Base-by-base conservation (phyloP, 2,797 vertebrate species). In the Mormyrus hasselquistii region DNA sequence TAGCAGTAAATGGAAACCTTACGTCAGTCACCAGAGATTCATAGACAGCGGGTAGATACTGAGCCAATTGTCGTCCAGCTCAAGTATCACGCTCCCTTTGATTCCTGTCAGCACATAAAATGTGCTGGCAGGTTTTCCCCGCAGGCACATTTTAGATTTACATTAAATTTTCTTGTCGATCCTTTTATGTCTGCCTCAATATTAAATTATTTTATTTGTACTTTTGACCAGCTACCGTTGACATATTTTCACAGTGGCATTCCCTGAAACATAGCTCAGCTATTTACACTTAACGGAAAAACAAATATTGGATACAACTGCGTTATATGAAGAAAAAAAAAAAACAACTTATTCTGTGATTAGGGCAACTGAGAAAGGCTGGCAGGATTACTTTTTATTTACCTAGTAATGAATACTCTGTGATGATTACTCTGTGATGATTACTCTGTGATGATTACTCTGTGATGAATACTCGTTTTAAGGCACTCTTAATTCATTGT, bases 21-120 rank as follows among this genome's bases (percentile, higher is more conserved):
- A 85, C 44, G 82, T 89, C 82, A 65, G 49, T 89, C 88, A 65
- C 82, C 41, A 38, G 41, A 89, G 82, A 86, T 89, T 86, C 57
- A 52, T 57, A 52, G 59, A 89, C 44, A 62, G 82, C 22, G 7
- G 44, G 52, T 25, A 25, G 57, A 65, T 87, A 22, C 34, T 22
- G 44, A 49, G 44, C 41, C 62, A 44, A 52, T n/a, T 69, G 12
- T 44, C 16, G 0, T 89, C 59, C 19, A 89, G 69, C 16, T 88
- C 88, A 89, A 53, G 44, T 16, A 89, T 34, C n/a, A 59, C n/a
- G 22, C 22, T 88, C 6, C 55, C 55, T 57, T 84, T 14, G 12
- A 14, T 19, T 41, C 44, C 47, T 52, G 62, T 49, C 57, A 84
- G 34, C 53, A 22, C 14, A n/a, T 65, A 41, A 86, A 14, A 38